Percentiles rank a stretch among this genome's conserved stretches.
Conservation (phyloP, 2,113 vertebrate genomes). For the Sinocyclocheilus grahami region DNA sequence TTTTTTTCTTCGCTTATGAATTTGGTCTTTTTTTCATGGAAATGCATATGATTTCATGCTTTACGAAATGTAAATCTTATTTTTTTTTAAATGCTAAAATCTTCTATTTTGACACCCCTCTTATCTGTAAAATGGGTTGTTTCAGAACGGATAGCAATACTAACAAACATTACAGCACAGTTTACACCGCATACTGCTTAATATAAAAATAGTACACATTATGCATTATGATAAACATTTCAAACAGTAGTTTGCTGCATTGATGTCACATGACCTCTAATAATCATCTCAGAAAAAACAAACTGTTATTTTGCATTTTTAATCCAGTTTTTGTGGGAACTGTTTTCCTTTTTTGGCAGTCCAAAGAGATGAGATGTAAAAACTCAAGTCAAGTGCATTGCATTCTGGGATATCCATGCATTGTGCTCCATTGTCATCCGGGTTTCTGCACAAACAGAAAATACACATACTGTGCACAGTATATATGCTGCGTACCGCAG, state of each 20-base stretch:
- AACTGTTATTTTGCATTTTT: background rate
- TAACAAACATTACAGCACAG: background rate
- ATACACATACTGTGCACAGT: background rate
- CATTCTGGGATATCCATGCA: background rate
- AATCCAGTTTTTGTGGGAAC: background rate
- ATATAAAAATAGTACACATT: background rate
- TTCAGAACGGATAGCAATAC: background rate
- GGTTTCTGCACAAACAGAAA: background rate
- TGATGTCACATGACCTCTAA: background rate
- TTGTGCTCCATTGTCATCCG: background rate
- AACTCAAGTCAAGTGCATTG: slow-evolving; percentile 3
- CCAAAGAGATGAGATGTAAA: background rate
- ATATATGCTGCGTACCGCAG: background rate
- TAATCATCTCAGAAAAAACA: background rate
- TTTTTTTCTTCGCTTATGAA: background rate
- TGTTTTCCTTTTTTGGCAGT: background rate
- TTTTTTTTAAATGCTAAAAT: background rate
- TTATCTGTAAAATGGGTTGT: background rate
- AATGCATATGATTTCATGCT: background rate
- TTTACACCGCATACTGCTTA: background rate
- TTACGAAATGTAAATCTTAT: background rate
- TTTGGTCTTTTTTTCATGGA: background rate
- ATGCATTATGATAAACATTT: background rate
- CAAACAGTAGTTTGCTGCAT: background rate
- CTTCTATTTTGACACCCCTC: background rate